Percentiles rank a stretch among this genome's conserved stretches.
Evolutionary conservation across 2,113 vertebrate species (phyloP).

Genomic region (Bothrops jararaca): DNA sequence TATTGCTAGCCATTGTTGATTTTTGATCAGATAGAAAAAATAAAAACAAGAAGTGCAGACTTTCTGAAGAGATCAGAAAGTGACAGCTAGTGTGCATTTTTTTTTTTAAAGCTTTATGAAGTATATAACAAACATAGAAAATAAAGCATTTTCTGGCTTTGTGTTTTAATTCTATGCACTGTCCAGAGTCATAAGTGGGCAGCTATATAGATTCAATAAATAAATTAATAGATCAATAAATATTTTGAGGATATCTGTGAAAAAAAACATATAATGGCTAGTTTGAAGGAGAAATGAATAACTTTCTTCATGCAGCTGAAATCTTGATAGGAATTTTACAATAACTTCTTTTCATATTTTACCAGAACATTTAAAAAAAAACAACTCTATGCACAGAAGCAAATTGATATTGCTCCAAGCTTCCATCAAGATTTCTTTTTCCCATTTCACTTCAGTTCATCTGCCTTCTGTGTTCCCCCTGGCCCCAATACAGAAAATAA

Average conservation of each 20-base stretch:
- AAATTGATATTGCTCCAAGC: not conserved
- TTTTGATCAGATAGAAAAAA: too few species aligned
- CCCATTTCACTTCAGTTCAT: conserved; percentile 1
- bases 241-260: not conserved
- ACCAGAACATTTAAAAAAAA: not conserved
- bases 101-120: too few species aligned
- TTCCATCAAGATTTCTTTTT: not conserved
- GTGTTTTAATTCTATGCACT: too few species aligned
- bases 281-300: not conserved
- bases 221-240: not conserved
- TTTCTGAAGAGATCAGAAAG: too few species aligned
- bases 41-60: too few species aligned
- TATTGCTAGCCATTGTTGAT: too few species aligned
- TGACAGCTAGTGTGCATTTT: too few species aligned
- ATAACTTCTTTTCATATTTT: not conserved
- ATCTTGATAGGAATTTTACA: not conserved
- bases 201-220: not conserved
- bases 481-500: not conserved
- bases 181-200: not conserved
- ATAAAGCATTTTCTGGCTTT: not conserved
- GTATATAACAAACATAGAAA: too few species aligned
- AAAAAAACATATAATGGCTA: not conserved
- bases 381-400: not conserved
- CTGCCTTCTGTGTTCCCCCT: not conserved
- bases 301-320: not conserved